Base-by-base conservation (phyloP, 2,797 vertebrate genomes). In the Clangula hyemalis region DNA sequence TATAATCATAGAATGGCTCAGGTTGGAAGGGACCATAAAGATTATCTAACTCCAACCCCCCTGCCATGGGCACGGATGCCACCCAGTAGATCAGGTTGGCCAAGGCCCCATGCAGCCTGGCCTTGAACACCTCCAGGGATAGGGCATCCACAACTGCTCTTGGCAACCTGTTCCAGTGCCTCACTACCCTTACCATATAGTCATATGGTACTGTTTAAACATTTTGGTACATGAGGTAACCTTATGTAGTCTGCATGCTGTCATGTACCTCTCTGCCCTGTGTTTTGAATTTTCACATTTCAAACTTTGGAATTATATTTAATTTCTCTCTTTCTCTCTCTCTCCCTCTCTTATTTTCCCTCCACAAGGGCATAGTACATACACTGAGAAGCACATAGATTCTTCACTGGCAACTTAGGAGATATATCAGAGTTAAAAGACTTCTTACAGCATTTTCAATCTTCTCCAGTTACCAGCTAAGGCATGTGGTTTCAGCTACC, bases 241-340 rank as follows among this genome's bases (percentile, higher is more conserved):
- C 11, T 80, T 21, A 32, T 16, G 13, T 60, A 47, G 17, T 47
- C 24, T 34, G 9, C 25, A 5, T 7, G 3, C 41, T 65, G 7
- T 49, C 58, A 79, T 0, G 0, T 47, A 68, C 28, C 12, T n/a
- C 3, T 57, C 28, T 80, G 25, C 0, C 0, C 4, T 69, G 45
- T 43, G 32, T 34, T 89, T 87, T 73, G 3, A 73, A 64, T 70
- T 77, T 47, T n/a, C 27, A n/a, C 4, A 2, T 60, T 91, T 83
- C 47, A 73, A 60, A 73, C 13, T 84, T 81, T 34, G 41, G 39
- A 81, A 39, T 39, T 0, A 27, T 57, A 9, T 9, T 49, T 43
- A 18, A 13, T 24, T 49, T 49, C 13, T 49, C 22, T 24, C 17
- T 47, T 7, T 43, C 41, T 43, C 41, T 45, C 41, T 43, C 43